A percentile compares a stretch with the other conserved stretches of the same genome.
phyloP scores from a whole-genome alignment of 2,797 vertebrate species.

The Phoeniculus purpureus region DNA sequence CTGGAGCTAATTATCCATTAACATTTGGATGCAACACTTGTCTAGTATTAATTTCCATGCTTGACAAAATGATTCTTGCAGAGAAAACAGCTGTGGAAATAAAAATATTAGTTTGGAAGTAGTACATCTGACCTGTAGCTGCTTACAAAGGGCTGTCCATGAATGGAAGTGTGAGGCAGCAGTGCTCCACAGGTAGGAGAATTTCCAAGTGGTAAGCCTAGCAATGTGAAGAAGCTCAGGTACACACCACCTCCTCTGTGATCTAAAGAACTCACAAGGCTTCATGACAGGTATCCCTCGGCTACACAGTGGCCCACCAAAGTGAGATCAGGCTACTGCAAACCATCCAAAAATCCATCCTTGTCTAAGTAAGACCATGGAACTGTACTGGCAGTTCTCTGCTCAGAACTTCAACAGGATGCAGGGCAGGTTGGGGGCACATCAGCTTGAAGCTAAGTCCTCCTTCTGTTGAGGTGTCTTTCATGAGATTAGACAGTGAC shows the following conservation, averaged over 20 bases:
- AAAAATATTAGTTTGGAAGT: conserved; percentile 47
- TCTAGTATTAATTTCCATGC: conserved; percentile 15
- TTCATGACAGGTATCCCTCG: not conserved
- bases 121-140: not conserved
- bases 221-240: not conserved
- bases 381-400: not conserved
- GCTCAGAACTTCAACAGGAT: not conserved
- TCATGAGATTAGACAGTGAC: not conserved
- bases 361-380: not conserved
- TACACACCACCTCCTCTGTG: not conserved
- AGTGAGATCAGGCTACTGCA: not conserved
- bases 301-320: not conserved
- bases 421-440: not conserved
- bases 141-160: not conserved
- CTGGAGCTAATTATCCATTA: conserved; percentile 54
- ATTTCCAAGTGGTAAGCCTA: not conserved
- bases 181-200: not conserved
- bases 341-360: not conserved
- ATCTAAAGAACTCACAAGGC: not conserved
- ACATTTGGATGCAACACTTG: conserved; percentile 36
- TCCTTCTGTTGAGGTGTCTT: not conserved
- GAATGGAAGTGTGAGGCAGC: not conserved
- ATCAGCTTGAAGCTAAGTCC: not conserved
- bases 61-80: conserved; percentile 58
- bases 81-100: conserved; percentile 38